Base-by-base conservation (phyloP, 2,888 invertebrate genomes). In the Sarcophaga carnaria region DNA sequence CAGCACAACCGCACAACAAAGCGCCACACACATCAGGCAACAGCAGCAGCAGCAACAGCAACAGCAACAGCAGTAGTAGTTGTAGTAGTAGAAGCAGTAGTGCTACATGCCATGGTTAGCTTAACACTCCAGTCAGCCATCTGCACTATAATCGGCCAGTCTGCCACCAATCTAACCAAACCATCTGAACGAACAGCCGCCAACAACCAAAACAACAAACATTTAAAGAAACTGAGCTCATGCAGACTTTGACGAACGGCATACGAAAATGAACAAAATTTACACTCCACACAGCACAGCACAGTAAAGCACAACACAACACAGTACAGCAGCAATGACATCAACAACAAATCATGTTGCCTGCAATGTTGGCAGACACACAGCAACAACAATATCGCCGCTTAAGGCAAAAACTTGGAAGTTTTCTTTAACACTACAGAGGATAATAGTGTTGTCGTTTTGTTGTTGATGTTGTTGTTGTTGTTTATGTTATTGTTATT, bases 291-390 rank as follows among this genome's bases (percentile, higher is more conserved):
- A 71, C 80, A 75, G 22, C 80, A 76, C 72, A 59, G 20, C 20
- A 20, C 20, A 20, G 20, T 20, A 20, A 20, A 20, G 20, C 20
- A 20, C 20, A 20, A 22, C 69, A 47, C 70, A 49, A 2, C 63
- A 54, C 14, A 54, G 17, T 2, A 54, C 81, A 81, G 17, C 85
- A 81, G 37, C 76, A 78, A 71, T 66, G 71, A 47, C 14, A 63
- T 17, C 25, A 37, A 45, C 47, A 75, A 63, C 64, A 66, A 22
- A 25, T 62, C 22, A 76, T 25, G 17, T 59, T 54, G 62, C 54
- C 83, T 77, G 81, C 85, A 86, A 80, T 80, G 72, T 78, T 59
- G 77, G 47, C 75, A 76, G 69, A 66, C 63, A 27, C 47, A 60
- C 37, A 20, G 27, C 71, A 72, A 63, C 47, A 69, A 47, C 54